Base-by-base conservation (phyloP, 2,888 invertebrate genomes). In the Lycocerus yunnanus region DNA sequence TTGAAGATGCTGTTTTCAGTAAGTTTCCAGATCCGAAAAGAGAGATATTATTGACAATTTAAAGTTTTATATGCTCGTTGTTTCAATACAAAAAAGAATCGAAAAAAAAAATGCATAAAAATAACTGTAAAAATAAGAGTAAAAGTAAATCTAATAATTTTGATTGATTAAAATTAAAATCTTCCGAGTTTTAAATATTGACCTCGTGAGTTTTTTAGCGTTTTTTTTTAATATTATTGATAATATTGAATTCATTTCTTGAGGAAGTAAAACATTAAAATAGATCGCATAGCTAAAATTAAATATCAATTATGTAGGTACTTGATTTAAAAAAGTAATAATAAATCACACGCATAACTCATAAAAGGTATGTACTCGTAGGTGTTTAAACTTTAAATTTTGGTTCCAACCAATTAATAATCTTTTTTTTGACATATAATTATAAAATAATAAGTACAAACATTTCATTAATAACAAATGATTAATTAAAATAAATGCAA, bases 401-500 rank as follows among this genome's bases (percentile, higher is more conserved):
- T 16, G n/a, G 20, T n/a, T 63, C 13, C 3, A 63, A 20, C 61
- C 20, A 63, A 63, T 63, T 63, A 63, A 63, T 63, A 63, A 63
- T n/a, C 13, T n/a, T 63, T 20, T n/a, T 20, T 18, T 18, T 63
- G 18, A 18, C 18, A 10, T 20, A 63, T 63, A 63, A 63, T 63
- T 63, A 63, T 63, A 18, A 63, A 63, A 63, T 20, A 20, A 15
- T 20, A 18, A 18, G 20, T 63, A 18, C 16, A 63, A 63, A 15
- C 61, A 15, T 16, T 16, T 10, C 61, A 63, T 63, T 63, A 63
- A 63, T 63, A 63, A 18, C 16, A 20, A 63, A 63, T 63, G 61
- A 63, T 63, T 63, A 63, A 63, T 63, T 63, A 63, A 63, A 20
- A 63, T 20, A 20, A 63, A 63, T 16, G 61, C 61, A 18, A 63